These are phyloP conservation scores for Hemicentrotus pulcherrimus DNA, from an alignment of 35 echinoderm and acorn worm species.

Conservation along the genomic window DNA sequence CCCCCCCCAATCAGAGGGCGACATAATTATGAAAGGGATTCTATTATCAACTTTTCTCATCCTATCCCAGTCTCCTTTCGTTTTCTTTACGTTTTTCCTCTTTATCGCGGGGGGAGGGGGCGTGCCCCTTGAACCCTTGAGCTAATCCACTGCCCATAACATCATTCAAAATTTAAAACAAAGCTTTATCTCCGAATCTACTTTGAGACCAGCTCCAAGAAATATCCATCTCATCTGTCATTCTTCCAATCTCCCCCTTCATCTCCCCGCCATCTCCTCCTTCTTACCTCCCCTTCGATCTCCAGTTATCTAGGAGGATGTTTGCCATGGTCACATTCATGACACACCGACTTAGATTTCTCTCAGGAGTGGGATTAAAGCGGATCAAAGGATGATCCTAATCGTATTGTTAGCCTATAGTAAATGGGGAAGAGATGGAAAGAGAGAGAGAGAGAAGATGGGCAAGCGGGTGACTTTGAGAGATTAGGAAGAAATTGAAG, in stretches of 20 bases:
- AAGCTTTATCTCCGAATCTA: neutral
- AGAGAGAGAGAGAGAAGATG: neutral
- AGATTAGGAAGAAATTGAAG: neutral
- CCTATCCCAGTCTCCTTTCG: no score
- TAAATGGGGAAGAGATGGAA: neutral
- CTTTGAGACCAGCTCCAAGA: neutral
- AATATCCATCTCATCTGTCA: conserved; percentile 10
- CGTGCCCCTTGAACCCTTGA: no score
- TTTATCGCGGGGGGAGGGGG: no score
- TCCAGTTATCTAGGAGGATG: neutral
- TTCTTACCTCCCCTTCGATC: neutral
- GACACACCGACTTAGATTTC: neutral
- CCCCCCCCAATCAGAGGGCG: no score
- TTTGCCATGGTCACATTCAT: neutral
- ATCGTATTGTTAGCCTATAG: neutral
- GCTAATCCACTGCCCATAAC: no score
- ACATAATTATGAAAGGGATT: no score
- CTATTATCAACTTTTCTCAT: no score
- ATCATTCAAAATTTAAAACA: neutral
- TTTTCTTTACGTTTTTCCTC: no score
- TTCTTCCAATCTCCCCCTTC: neutral
- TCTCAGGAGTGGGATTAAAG: neutral
- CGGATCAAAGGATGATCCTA: neutral
- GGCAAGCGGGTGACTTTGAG: neutral
- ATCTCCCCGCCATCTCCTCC: no score